Conservation (phyloP, 2,113 vertebrate genomes). For the Elephas maximus region DNA sequence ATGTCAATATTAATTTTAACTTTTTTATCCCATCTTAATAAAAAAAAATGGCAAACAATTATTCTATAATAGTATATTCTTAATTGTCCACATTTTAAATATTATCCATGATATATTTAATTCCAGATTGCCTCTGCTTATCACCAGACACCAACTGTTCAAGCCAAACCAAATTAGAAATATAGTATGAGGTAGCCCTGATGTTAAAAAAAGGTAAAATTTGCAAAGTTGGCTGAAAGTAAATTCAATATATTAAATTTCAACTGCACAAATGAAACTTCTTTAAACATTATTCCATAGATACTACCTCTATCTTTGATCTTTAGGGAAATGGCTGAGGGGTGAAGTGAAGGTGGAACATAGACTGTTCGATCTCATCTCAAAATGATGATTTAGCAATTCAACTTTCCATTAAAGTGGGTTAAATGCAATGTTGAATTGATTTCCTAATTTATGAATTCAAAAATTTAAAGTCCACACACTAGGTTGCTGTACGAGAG, state of each 20-base stretch:
- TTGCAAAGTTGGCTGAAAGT: neutral
- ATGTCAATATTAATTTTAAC: neutral
- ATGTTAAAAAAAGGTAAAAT: neutral
- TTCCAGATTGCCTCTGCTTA: neutral
- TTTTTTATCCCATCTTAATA: neutral
- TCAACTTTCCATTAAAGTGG: slow-evolving; percentile 62
- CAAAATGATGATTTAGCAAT: slow-evolving; percentile 74
- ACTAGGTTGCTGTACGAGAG: neutral
- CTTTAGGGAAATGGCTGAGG: slow-evolving; percentile 49
- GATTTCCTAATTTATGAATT: slow-evolving; percentile 76
- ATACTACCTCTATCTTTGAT: neutral
- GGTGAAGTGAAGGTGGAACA: neutral
- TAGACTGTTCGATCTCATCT: slow-evolving; percentile 56
- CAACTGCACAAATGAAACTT: neutral
- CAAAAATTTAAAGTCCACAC: slow-evolving; percentile 33
- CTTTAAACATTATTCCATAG: neutral
- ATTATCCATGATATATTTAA: neutral
- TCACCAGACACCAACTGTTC: neutral
- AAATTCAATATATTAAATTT: slow-evolving; percentile 8
- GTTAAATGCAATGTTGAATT: slow-evolving; percentile 68
- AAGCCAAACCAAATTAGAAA: slow-evolving; percentile 2
- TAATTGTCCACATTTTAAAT: slow-evolving; percentile 8
- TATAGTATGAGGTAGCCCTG: neutral
- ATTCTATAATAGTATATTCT: neutral
- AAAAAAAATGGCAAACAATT: neutral